phyloP scores from a whole-genome alignment of 2,888 invertebrate genomes.

The Thelaira solivaga region DNA sequence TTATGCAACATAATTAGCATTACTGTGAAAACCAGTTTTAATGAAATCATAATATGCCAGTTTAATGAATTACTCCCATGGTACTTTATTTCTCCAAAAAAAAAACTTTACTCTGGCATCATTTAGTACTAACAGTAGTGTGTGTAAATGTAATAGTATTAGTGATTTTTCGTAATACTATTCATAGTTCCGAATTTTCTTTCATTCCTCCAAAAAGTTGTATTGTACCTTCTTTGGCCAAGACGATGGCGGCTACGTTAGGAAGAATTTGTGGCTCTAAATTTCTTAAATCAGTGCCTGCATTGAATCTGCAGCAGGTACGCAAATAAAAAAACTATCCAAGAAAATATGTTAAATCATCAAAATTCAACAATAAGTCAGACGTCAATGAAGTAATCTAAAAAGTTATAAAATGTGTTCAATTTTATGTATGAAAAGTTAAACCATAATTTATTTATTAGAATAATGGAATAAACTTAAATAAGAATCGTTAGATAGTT shows the following conservation, averaged over 20 bases:
- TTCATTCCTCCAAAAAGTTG: slow-evolving; percentile 72
- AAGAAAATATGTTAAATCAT: slow-evolving; percentile 37
- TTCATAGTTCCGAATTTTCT: slow-evolving; percentile 65
- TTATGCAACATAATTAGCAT: no score
- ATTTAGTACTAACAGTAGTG: neutral
- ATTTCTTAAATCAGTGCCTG: slow-evolving; percentile 86
- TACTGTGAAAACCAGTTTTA: neutral
- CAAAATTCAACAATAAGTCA: neutral
- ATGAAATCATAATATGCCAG: no score
- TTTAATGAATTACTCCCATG: no score
- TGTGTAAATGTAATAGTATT: slow-evolving; percentile 17
- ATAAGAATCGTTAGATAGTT: neutral
- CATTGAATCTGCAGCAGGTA: slow-evolving; percentile 84
- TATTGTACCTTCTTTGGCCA: slow-evolving; percentile 80
- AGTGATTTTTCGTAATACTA: slow-evolving; percentile 54
- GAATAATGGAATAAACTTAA: neutral
- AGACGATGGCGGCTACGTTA: slow-evolving; percentile 94
- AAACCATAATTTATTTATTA: neutral
- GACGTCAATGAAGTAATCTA: neutral
- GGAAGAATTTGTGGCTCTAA: slow-evolving; percentile 91
- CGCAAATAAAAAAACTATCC: neutral
- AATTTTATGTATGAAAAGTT: slow-evolving; percentile 28
- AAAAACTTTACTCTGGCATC: slow-evolving; percentile 21
- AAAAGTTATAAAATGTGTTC: slow-evolving; percentile 41
- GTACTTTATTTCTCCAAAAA: neutral